Conservation (phyloP, 2,888 invertebrate genomes). For the Pecten maximus region DNA sequence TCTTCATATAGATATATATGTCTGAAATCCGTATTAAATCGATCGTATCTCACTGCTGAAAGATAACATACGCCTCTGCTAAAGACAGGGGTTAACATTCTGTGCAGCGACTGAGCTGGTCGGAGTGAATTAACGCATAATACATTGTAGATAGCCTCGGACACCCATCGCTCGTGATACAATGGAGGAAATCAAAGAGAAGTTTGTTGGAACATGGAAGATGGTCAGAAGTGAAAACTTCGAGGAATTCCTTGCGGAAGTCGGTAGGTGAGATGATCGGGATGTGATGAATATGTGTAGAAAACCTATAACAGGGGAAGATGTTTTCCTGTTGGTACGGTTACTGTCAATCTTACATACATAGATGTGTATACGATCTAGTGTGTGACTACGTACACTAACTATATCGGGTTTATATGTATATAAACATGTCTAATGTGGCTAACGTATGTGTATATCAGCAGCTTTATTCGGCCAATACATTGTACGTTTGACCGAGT, state of each 20-base stretch:
- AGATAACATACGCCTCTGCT: neutral
- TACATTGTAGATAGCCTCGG: neutral
- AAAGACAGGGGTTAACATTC: neutral
- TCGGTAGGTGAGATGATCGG: slow-evolving; percentile 59
- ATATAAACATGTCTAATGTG: no score
- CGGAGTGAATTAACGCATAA: neutral
- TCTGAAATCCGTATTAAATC: neutral
- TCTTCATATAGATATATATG: neutral
- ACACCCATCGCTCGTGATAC: neutral
- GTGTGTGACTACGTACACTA: no score
- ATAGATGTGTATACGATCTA: no score
- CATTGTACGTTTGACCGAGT: no score
- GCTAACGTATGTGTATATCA: no score
- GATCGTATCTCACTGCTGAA: neutral
- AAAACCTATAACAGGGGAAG: neutral
- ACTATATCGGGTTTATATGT: no score
- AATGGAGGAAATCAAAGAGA: slow-evolving; percentile 65
- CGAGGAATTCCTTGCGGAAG: slow-evolving; percentile 70
- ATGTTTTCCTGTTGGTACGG: neutral
- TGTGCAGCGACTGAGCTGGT: neutral
- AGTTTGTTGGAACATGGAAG: slow-evolving; percentile 71
- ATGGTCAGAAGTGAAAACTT: slow-evolving; percentile 71
- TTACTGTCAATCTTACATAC: neutral
- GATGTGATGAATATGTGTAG: neutral
- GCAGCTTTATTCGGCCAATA: no score